These are phyloP conservation scores for Harpegnathos saltator DNA, from an alignment of 1,140 invertebrate genomes.

Conservation along the genomic window DNA sequence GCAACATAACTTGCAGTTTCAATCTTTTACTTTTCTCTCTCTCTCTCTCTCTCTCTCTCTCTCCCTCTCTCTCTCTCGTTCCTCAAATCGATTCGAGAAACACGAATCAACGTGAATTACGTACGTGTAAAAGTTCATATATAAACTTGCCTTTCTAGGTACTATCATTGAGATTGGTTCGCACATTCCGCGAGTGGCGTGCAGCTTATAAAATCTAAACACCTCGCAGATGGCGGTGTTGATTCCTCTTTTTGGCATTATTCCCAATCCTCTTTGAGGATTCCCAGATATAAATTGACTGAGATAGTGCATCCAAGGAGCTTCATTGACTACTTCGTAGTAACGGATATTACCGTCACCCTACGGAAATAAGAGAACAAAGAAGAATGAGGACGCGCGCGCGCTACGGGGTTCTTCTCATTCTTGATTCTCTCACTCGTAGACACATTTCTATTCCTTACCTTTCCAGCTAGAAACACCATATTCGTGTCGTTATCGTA, in stretches of 20 bases:
- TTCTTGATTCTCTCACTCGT: no score
- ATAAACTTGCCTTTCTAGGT: constrained; percentile 90
- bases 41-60: no score
- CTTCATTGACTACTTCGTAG: constrained; percentile 95
- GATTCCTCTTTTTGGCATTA: constrained; percentile 97
- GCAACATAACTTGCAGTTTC: constrained; percentile 39
- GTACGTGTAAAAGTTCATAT: neutral
- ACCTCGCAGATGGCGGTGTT: constrained; percentile 93
- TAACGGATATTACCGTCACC: constrained; percentile 98
- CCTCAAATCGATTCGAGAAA: constrained; percentile 20
- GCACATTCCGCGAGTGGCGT: constrained; percentile 93
- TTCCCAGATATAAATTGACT: constrained; percentile 96
- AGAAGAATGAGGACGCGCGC: constrained; percentile 42
- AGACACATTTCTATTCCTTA: no score
- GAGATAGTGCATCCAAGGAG: constrained; percentile 95
- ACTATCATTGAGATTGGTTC: constrained; percentile 98
- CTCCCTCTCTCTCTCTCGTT: no score
- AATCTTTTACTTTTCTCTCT: neutral
- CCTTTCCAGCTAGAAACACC: constrained; percentile 93
- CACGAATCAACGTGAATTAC: neutral
- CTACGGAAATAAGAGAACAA: constrained; percentile 80
- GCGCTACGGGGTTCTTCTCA: no score
- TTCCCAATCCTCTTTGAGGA: constrained; percentile 95
- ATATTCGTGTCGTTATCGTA: constrained; percentile 97
- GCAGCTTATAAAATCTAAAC: constrained; percentile 96